Percentiles rank a stretch among this genome's conserved stretches.
These are phyloP conservation scores for Cheilosia urbana DNA, from an alignment of 2,888 invertebrate species.

Conservation along the genomic window DNA sequence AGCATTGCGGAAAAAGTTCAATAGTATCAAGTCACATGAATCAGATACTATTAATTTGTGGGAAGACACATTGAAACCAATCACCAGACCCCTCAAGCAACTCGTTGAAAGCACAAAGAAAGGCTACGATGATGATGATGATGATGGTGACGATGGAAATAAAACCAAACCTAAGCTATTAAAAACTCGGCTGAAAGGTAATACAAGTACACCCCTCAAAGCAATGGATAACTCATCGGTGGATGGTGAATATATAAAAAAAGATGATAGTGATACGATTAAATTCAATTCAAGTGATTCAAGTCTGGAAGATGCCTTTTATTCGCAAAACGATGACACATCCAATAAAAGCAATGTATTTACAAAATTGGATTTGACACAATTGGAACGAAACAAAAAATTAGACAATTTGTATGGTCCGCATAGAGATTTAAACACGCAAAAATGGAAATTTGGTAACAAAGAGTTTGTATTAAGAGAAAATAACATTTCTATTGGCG, in stretches of 20 bases:
- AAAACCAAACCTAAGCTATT: neutral
- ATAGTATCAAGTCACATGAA: neutral
- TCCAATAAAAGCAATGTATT: neutral
- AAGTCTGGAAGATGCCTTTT: no score
- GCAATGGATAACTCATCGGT: neutral
- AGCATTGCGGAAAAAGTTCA: no score
- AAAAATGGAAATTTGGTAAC: conserved; percentile 38
- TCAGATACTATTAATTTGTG: neutral
- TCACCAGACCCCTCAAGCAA: conserved; percentile 24
- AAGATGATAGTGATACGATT: no score
- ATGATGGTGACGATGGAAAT: neutral
- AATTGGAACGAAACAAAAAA: conserved; percentile 6
- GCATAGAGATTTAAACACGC: conserved; percentile 1
- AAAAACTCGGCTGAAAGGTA: no score
- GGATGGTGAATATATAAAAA: no score
- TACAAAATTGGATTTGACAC: conserved; percentile 7
- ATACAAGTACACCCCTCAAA: neutral
- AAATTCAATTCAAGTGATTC: no score
- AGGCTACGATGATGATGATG: no score
- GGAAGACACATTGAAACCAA: conserved; percentile 29
- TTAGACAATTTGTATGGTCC: conserved; percentile 21
- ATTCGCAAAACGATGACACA: neutral
- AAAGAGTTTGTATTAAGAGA: no score
- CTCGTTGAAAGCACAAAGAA: conserved; percentile 15
- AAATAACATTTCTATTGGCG: no score